Percentiles rank a stretch among this genome's conserved stretches.
Evolutionary conservation across 2,797 vertebrate species (phyloP).

Genomic region (Smutsia gigantea): DNA sequence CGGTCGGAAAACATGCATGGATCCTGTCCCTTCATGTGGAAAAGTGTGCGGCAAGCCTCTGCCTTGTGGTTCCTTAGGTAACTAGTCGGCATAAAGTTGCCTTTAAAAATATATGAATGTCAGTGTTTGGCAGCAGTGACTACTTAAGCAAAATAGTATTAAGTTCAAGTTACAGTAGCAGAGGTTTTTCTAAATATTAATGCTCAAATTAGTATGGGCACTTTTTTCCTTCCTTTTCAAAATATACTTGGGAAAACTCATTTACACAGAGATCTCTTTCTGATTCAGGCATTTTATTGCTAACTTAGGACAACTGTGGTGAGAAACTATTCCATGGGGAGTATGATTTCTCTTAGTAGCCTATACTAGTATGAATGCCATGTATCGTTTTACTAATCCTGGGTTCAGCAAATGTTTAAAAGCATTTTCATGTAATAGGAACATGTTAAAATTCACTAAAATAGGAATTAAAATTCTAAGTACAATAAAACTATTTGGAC

Average conservation of each 20-base stretch:
- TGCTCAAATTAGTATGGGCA: neutral
- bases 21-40: constrained; percentile 95
- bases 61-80: constrained; percentile 95
- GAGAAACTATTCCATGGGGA: neutral
- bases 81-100: constrained; percentile 59
- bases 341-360: constrained; percentile 23
- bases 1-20: constrained; percentile 92
- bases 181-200: constrained; percentile 34
- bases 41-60: constrained; percentile 96
- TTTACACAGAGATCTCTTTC: constrained; percentile 17
- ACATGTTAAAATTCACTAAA: neutral
- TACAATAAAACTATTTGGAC: neutral
- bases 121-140: neutral
- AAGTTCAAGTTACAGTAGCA: neutral
- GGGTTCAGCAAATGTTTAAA: constrained; percentile 10
- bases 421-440: constrained; percentile 35
- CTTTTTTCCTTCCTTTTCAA: constrained; percentile 27
- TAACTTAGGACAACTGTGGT: neutral
- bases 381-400: neutral
- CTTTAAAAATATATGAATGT: neutral
- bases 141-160: neutral
- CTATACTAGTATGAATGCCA: neutral
- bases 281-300: constrained; percentile 4
- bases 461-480: constrained; percentile 14
- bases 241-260: constrained; percentile 50